Percentiles rank a stretch among this genome's conserved stretches.
Evolutionary conservation across 2,113 vertebrate genomes (phyloP).

Genomic region (Saccopteryx bilineata): DNA sequence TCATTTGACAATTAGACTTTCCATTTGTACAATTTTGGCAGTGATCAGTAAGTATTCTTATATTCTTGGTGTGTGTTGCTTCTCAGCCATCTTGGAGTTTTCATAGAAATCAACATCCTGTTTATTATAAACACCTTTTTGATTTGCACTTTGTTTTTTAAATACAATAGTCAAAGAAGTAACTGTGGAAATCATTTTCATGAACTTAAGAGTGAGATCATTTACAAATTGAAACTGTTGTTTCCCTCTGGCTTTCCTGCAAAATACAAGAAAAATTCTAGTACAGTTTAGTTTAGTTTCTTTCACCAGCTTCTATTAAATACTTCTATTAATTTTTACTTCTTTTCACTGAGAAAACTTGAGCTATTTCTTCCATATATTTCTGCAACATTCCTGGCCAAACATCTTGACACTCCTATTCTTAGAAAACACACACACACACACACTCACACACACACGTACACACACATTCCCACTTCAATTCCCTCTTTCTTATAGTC

Average conservation of each 20-base stretch:
- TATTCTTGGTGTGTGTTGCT: background rate
- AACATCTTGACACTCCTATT: background rate
- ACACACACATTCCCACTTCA: background rate
- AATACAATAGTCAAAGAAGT: background rate
- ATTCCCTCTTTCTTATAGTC: background rate
- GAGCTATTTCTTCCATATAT: background rate
- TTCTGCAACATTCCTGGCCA: background rate
- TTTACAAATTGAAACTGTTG: conserved; percentile 55
- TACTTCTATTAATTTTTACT: background rate
- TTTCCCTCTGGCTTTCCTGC: conserved; percentile 53
- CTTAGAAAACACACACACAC: background rate
- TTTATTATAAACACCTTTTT: background rate
- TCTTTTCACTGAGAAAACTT: background rate
- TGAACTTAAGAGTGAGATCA: background rate
- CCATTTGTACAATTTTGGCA: background rate
- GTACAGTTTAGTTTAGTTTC: conserved; percentile 39
- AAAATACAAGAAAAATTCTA: conserved; percentile 18
- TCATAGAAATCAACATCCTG: background rate
- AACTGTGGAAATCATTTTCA: conserved; percentile 8
- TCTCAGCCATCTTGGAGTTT: background rate
- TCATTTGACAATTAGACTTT: background rate
- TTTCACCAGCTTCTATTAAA: background rate
- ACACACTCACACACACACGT: background rate
- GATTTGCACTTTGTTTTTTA: conserved; percentile 16
- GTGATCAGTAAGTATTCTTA: background rate